phyloP scores from a whole-genome alignment of 2,888 invertebrate genomes.

The Himalopsyche japonica region DNA sequence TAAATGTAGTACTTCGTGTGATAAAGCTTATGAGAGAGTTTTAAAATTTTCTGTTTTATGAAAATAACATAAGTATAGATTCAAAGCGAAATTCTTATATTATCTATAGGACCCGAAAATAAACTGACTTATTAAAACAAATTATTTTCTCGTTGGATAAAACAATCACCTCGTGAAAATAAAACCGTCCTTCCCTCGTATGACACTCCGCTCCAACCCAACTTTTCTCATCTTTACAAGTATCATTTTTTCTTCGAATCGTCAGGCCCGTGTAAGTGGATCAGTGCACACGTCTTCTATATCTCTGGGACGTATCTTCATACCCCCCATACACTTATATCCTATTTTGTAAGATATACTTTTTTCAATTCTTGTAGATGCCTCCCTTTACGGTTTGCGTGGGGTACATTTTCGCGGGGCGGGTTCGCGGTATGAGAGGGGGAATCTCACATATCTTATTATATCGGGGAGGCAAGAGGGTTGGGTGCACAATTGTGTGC shows the following conservation, averaged over 20 bases:
- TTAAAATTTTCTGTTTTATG: no score
- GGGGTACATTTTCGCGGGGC: neutral
- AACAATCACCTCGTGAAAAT: neutral
- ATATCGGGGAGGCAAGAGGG: slow-evolving; percentile 34
- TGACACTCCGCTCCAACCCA: neutral
- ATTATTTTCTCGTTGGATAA: no score
- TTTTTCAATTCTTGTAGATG: slow-evolving; percentile 42
- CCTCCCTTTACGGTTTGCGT: slow-evolving; percentile 32
- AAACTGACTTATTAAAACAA: no score
- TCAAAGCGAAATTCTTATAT: no score
- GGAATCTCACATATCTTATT: slow-evolving; percentile 46
- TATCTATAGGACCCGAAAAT: no score
- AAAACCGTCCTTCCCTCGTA: neutral
- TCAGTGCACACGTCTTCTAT: slow-evolving; percentile 34
- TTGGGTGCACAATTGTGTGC: slow-evolving; percentile 25
- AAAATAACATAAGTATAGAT: no score
- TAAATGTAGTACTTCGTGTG: no score
- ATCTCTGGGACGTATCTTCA: slow-evolving; percentile 5
- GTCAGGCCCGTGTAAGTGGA: slow-evolving; percentile 32
- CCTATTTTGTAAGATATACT: slow-evolving; percentile 40
- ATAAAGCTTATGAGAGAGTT: no score
- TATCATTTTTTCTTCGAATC: slow-evolving; percentile 31
- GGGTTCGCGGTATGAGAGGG: neutral
- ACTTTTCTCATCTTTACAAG: slow-evolving; percentile 30
- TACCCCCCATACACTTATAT: slow-evolving; percentile 32